Evolutionary conservation across 35 echinoderm and acorn worm species (phyloP).

Genomic region (Ophioderma brevispina): DNA sequence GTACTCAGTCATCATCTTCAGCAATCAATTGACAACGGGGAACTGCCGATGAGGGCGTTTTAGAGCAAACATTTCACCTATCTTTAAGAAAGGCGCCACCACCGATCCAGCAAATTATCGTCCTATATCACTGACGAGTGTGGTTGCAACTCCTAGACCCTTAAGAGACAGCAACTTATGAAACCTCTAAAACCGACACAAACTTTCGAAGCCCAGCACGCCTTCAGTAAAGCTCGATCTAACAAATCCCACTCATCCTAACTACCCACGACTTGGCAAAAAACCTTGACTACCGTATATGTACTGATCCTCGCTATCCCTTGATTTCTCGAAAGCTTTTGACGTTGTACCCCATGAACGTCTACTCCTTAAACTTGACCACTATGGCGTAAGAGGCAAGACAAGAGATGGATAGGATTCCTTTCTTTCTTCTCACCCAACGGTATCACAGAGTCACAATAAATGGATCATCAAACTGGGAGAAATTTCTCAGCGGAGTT

Average conservation of each 20-base stretch:
- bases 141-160: conserved; percentile 39
- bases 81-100: conserved; percentile 49
- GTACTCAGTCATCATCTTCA: conserved; percentile 32
- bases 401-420: conserved; percentile 3
- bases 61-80: conserved; percentile 41
- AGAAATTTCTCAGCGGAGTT: conserved; percentile 6
- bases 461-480: neutral
- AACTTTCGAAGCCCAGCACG: conserved; percentile 38
- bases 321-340: conserved; percentile 61
- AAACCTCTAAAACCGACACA: neutral
- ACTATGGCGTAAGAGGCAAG: conserved; percentile 38
- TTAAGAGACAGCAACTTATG: conserved; percentile 23
- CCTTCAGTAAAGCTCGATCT: conserved; percentile 13
- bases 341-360: conserved; percentile 33
- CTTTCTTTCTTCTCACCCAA: conserved; percentile 7
- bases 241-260: conserved; percentile 29
- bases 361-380: conserved; percentile 32
- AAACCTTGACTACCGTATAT: neutral
- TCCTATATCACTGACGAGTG: conserved; percentile 25
- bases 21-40: neutral
- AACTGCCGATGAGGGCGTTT: conserved; percentile 37
- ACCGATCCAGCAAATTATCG: conserved; percentile 46
- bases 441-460: conserved; percentile 1
- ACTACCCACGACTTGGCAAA: conserved; percentile 32
- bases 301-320: conserved; percentile 24